A percentile compares a stretch with the other conserved stretches of the same genome.
phyloP scores from a whole-genome alignment of 2,888 invertebrate genomes.

The Cephus spinipes region DNA sequence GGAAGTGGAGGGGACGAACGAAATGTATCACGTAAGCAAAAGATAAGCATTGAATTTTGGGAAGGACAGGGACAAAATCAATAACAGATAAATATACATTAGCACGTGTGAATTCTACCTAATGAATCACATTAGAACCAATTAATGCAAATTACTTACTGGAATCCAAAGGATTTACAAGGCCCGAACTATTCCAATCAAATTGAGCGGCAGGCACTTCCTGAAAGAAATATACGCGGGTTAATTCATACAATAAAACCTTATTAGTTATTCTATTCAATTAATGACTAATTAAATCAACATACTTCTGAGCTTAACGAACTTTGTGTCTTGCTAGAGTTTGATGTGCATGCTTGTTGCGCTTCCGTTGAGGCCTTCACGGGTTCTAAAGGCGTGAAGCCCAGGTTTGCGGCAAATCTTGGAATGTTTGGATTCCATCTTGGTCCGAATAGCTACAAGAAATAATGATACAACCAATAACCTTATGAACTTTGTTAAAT shows the following conservation, averaged over 20 bases:
- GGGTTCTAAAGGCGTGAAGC: conserved; percentile 82
- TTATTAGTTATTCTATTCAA: not conserved
- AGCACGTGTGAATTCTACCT: not conserved
- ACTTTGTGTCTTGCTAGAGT: conserved; percentile 31
- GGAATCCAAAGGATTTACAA: conserved; percentile 77
- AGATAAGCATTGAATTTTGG: not conserved
- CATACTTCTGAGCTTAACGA: conserved; percentile 51
- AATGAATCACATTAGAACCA: not conserved
- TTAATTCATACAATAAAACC: not conserved
- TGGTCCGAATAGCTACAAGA: conserved; percentile 80
- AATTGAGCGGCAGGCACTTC: conserved; percentile 77
- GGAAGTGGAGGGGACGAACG: not conserved
- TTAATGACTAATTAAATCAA: conserved; percentile 3
- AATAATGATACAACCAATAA: not conserved
- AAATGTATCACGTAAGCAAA: not conserved
- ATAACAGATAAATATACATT: conserved; percentile 3
- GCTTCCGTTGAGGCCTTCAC: conserved; percentile 70
- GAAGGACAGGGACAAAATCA: not conserved
- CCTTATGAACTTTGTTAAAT: not conserved
- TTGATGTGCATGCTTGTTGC: conserved; percentile 35
- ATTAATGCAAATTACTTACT: conserved; percentile 51
- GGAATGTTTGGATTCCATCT: conserved; percentile 87
- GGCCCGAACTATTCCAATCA: conserved; percentile 80
- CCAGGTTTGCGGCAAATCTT: conserved; percentile 87
- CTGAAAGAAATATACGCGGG: conserved; percentile 35